Conservation (phyloP, 2,888 invertebrate species). For the Lissonota sp. region DNA sequence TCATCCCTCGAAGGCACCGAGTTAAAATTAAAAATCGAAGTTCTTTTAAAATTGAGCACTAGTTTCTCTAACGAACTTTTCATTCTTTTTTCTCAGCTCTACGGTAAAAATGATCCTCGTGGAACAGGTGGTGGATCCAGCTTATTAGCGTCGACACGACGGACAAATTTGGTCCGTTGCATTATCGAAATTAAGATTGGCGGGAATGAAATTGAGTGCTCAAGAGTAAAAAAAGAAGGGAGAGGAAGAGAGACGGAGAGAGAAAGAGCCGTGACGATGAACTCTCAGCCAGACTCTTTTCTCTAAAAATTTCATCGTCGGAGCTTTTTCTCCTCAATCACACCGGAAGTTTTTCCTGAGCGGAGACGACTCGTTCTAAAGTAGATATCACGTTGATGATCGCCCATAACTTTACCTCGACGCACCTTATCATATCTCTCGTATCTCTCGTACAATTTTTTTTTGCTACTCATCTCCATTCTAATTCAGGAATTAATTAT, state of each 20-base stretch:
- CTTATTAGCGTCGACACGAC: constrained; percentile 22
- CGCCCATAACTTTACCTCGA: constrained; percentile 9
- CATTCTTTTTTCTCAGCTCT: not conserved
- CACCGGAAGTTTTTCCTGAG: constrained; percentile 13
- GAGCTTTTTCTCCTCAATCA: constrained; percentile 27
- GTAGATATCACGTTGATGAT: constrained; percentile 16
- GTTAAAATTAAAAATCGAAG: too few relatives aligned
- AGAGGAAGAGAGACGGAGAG: not conserved
- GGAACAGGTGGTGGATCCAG: not conserved
- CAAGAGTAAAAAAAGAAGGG: not conserved
- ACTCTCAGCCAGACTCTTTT: constrained; percentile 12
- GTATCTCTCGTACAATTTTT: not conserved
- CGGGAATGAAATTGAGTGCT: constrained; percentile 13
- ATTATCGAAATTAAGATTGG: constrained; percentile 40
- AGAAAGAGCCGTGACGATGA: constrained; percentile 17
- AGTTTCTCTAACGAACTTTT: too few relatives aligned
- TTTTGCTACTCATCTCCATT: not conserved
- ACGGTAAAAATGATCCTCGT: not conserved
- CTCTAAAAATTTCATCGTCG: not conserved
- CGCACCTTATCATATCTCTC: constrained; percentile 5
- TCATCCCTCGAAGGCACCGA: too few relatives aligned
- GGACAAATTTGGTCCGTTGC: constrained; percentile 26
- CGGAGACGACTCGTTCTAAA: constrained; percentile 8
- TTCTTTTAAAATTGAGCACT: too few relatives aligned
- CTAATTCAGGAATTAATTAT: constrained; percentile 2